phyloP scores from a whole-genome alignment of 2,113 vertebrate species.

The Panthera uncia region DNA sequence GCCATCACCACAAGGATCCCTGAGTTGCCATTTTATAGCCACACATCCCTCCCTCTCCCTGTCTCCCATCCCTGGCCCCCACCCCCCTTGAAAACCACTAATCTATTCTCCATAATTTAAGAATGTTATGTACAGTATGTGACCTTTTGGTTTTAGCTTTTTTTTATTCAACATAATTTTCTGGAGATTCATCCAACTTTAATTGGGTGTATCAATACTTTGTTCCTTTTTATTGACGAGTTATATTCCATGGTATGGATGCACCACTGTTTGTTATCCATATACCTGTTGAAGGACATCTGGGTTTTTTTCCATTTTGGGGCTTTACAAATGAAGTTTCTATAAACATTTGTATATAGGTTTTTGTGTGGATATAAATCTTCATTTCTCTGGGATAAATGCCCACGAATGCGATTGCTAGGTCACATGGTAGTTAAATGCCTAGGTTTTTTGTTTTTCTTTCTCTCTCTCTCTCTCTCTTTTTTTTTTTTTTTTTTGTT shows the following conservation, averaged over 20 bases:
- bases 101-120: background rate
- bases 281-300: background rate
- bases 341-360: background rate
- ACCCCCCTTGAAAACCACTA: background rate
- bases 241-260: background rate
- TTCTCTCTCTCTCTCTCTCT: too few relatives aligned
- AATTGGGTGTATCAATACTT: background rate
- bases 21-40: background rate
- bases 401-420: background rate
- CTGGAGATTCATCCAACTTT: background rate
- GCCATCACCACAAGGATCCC: background rate
- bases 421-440: background rate
- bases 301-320: background rate
- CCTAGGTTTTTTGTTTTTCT: too few relatives aligned
- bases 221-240: background rate
- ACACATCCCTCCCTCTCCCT: too few relatives aligned
- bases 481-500: too few relatives aligned
- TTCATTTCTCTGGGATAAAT: background rate
- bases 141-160: background rate
- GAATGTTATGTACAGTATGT: background rate
- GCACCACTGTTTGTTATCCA: background rate
- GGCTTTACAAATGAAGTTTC: background rate
- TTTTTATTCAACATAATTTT: background rate
- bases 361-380: background rate
- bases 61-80: fast-evolving